phyloP scores from a whole-genome alignment of 2,113 vertebrate genomes.

The Psittacara wagleri region DNA sequence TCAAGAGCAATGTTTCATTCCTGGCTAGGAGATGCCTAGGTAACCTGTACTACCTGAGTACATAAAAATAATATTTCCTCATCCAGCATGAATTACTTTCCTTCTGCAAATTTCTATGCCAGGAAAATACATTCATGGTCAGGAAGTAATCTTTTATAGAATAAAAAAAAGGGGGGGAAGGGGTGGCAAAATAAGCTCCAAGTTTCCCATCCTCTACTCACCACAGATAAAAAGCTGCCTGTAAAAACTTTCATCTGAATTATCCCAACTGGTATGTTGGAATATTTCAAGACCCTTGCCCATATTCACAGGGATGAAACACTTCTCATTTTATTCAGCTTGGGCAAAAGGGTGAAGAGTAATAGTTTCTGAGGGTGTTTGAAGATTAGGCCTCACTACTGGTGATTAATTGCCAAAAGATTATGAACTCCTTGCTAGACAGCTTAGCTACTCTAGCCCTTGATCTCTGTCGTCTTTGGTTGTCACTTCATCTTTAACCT shows the following conservation, averaged over 20 bases:
- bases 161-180: not conserved
- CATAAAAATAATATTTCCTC: not conserved
- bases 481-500: constrained; percentile 15
- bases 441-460: not conserved
- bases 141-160: not conserved
- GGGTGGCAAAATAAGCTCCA: not conserved
- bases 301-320: not conserved
- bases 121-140: not conserved
- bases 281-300: not conserved
- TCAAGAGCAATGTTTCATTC: not conserved
- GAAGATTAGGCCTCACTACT: not conserved
- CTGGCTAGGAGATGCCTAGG: not conserved
- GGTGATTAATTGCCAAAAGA: not conserved
- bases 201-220: not conserved
- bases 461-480: not conserved
- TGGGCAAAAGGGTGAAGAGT: not conserved
- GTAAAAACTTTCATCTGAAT: not conserved
- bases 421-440: not conserved
- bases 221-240: not conserved
- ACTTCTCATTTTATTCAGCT: not conserved
- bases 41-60: not conserved
- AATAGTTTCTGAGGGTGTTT: not conserved
- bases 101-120: not conserved
- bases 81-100: not conserved
- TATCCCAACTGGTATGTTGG: not conserved